phyloP scores from a whole-genome alignment of 2,797 vertebrate genomes.

The Rousettus madagascariensis region DNA sequence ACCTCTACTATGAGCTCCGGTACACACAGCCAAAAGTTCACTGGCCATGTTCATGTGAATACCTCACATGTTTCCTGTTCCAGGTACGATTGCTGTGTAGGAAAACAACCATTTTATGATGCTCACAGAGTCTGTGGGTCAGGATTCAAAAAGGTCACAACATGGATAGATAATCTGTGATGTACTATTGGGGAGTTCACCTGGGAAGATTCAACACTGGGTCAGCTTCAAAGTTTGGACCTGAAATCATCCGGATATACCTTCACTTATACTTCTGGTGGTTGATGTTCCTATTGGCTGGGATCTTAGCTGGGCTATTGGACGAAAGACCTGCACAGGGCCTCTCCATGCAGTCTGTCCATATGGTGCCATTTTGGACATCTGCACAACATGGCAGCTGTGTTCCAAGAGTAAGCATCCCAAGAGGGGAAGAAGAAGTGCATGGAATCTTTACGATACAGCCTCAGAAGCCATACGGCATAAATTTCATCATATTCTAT shows the following conservation, averaged over 20 bases:
- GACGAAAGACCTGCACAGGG: neutral
- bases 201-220: neutral
- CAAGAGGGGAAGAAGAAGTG: neutral
- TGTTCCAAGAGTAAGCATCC: neutral
- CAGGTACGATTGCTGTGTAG: fast-evolving
- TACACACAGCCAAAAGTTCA: neutral
- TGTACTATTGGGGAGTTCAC: neutral
- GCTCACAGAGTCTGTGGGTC: neutral
- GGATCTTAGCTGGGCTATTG: neutral
- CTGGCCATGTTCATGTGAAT: neutral
- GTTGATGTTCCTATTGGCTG: neutral
- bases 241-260: neutral
- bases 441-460: neutral
- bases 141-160: neutral
- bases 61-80: neutral
- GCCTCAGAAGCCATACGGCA: neutral
- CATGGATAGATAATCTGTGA: neutral
- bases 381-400: neutral
- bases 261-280: neutral
- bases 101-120: neutral
- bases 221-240: neutral
- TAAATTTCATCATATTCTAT: neutral
- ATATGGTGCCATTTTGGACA: neutral
- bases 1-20: neutral
- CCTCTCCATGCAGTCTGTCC: neutral